Evolutionary conservation across 64 coral and sea anemone genomes (phyloP), one percentile per base, ranked within the genome.

Genomic region (Montipora sp.): DNA sequence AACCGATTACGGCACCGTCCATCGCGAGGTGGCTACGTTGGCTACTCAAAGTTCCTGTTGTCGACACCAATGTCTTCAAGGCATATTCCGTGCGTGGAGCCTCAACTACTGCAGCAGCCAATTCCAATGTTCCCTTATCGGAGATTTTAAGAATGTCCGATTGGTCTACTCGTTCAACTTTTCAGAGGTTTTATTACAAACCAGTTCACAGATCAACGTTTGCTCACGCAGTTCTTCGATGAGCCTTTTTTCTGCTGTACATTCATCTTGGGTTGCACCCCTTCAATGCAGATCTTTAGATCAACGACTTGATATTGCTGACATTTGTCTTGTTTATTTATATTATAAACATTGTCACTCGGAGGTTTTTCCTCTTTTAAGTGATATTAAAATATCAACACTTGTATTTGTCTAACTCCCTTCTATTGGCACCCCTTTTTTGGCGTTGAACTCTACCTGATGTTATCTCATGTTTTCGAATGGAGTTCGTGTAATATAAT

Each of bases 131-230:
- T 9, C 81, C 81, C 45, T 27, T 77, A 2, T 1, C 51, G 1
- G 73, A 75, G 21, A 87, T 92, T 20, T 48, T 87, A 60, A 14
- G 77, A 12, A 92, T 87, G 75, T 83, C 83, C 22, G 83, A 87
- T 48, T 87, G 83, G 83, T 80, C 75, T 14, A 53, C 61, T 72
- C 20, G 20, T 8, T 72, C 76, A 2, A 80, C 83, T 4, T 79
- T 93, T 80, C 49, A 45, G 49, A 59, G 66, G 46, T 93, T 93
- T 73, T 93, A 87, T 85, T 93, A 80, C 75, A 93, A 87, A 55
- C 83, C 91, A n/a, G 47, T 80, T 93, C 14, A 71, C 61, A 55
- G 23, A 1, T 24, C 58, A 47, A 65, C 3, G 15, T 93, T 77
- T 80, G 91, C 71, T 47, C 36, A 59, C 8, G 59, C 73, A 48